A percentile compares a stretch with the other conserved stretches of the same genome.
Evolutionary conservation across 2,888 invertebrate species (phyloP).

Genomic region (Andricus curvator): DNA sequence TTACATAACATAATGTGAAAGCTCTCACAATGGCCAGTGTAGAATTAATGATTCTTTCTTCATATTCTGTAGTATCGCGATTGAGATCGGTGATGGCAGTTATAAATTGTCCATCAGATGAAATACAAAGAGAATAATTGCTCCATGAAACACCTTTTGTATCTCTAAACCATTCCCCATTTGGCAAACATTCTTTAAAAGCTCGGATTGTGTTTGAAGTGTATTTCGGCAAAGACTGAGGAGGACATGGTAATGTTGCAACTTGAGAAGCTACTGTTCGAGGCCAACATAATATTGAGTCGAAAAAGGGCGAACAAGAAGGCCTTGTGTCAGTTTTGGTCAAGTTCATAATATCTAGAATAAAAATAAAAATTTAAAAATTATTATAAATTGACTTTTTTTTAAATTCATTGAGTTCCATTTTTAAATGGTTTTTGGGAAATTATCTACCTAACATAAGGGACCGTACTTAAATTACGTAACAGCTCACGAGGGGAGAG

Average conservation of each 20-base stretch:
- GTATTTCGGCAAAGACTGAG: conserved; percentile 38
- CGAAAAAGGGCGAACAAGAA: conserved; percentile 79
- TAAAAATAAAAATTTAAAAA: neutral
- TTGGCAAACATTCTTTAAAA: conserved; percentile 78
- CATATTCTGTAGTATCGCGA: conserved; percentile 43
- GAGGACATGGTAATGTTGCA: conserved; percentile 78
- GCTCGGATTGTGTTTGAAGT: conserved; percentile 65
- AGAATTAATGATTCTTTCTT: conserved; percentile 33
- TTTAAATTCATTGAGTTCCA: neutral
- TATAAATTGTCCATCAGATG: conserved; percentile 62
- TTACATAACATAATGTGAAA: neutral
- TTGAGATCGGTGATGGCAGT: conserved; percentile 67
- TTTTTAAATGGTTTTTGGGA: no score
- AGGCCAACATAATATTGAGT: conserved; percentile 81
- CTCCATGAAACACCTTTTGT: conserved; percentile 76
- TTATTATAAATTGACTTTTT: neutral
- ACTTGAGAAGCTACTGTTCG: conserved; percentile 76
- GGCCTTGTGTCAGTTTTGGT: neutral
- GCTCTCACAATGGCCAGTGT: neutral
- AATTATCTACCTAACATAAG: neutral
- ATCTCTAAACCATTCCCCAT: conserved; percentile 79
- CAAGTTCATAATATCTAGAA: neutral
- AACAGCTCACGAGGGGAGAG: no score
- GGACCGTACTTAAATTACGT: no score
- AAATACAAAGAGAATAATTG: conserved; percentile 79